These are phyloP conservation scores for Vombatus ursinus DNA, from an alignment of 2,113 vertebrate genomes.

Conservation along the genomic window DNA sequence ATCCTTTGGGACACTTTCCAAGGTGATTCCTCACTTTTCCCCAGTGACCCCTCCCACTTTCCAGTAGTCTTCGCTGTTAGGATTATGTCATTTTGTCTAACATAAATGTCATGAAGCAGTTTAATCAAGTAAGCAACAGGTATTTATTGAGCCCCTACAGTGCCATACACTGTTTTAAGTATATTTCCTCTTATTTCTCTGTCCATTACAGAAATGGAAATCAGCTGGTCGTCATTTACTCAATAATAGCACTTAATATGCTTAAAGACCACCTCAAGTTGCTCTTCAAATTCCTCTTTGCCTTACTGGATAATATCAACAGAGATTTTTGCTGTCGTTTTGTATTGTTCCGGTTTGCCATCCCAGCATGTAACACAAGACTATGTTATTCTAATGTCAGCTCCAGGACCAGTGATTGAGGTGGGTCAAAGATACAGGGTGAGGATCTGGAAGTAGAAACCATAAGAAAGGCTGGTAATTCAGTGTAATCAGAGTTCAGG, in stretches of 20 bases:
- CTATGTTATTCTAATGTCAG: background rate
- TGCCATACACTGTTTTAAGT: background rate
- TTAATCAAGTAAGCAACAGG: background rate
- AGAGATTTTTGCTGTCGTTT: background rate
- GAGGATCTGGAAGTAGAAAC: background rate
- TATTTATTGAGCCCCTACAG: background rate
- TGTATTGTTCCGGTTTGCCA: background rate
- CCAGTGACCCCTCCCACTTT: background rate
- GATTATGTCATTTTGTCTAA: background rate
- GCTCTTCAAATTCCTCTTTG: background rate
- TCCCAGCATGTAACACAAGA: background rate
- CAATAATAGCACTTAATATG: background rate
- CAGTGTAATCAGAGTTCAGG: background rate
- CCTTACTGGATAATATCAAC: background rate
- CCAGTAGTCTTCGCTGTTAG: background rate
- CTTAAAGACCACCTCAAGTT: background rate
- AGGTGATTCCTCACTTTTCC: background rate
- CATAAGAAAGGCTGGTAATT: background rate
- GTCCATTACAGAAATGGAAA: background rate
- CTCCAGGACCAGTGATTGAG: background rate
- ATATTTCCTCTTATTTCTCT: background rate
- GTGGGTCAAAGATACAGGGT: background rate
- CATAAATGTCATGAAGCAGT: background rate
- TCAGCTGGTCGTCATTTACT: background rate
- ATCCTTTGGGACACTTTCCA: background rate